Percentiles rank a stretch among this genome's conserved stretches.
These are phyloP conservation scores for Drosophila neotestacea DNA, from an alignment of 2,888 invertebrate species.

Conservation along the genomic window DNA sequence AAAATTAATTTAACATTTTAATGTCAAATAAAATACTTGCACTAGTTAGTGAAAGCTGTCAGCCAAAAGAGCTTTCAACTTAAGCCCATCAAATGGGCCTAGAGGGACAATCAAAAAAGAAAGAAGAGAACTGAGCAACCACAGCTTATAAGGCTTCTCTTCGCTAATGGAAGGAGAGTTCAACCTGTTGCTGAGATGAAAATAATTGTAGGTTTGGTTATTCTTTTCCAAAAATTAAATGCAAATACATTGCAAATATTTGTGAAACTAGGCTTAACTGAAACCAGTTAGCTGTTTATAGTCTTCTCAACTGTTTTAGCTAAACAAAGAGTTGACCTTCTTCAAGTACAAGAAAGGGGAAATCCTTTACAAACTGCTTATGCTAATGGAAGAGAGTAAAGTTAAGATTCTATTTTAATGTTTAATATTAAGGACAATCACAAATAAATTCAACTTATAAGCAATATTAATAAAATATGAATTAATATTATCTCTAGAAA, in stretches of 20 bases:
- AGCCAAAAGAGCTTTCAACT: constrained; percentile 33
- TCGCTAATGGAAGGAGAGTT: not conserved
- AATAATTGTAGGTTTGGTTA: not conserved
- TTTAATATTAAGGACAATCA: no score
- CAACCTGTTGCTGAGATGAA: constrained; percentile 3
- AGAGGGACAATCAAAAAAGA: not conserved
- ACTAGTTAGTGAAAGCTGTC: constrained; percentile 49
- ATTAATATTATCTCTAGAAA: not conserved
- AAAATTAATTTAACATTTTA: constrained; percentile 72
- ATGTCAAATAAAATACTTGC: constrained; percentile 59
- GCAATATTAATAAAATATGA: no score
- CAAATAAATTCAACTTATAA: no score
- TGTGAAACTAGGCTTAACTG: no score
- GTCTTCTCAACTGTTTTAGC: no score
- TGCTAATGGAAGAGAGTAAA: no score
- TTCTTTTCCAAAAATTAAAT: not conserved
- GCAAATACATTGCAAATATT: not conserved
- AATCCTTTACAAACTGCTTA: no score
- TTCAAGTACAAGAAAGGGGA: no score
- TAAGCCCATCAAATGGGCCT: constrained; percentile 33
- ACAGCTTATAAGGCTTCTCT: not conserved
- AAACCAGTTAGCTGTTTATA: no score
- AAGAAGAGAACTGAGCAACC: not conserved
- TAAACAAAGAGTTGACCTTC: no score
- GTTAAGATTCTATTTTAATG: no score